Base-by-base conservation (phyloP, 2,113 vertebrate genomes). In the Okapia johnstoni region DNA sequence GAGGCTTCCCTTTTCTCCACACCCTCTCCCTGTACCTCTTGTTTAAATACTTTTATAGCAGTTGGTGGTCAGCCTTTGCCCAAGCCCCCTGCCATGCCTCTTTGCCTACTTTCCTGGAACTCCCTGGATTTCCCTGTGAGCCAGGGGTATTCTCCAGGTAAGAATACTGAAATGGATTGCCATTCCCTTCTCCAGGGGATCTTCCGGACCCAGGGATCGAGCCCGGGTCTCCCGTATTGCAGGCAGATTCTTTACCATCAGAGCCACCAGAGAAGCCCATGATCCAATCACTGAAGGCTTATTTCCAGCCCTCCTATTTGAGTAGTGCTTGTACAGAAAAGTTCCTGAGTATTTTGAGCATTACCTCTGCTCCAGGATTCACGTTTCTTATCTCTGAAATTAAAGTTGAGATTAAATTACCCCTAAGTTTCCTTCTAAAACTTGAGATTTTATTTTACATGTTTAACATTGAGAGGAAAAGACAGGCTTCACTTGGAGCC, bases 391-490 rank as follows among this genome's bases (percentile, higher is more conserved):
- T 30, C 46, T 73, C 40, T 83, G 73, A 94, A 93, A 93, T 88
- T 50, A 85, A 95, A 48, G 6, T 19, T 94, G 66, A 80, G 48
- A 23, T 76, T 54, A 54, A 54, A 81, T 30, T 33, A 79, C 23
- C 50, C 77, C 10, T 55, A 80, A 52, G 9, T 4, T 93, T 70
- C 58, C n/a, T 60, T 95, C 63, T n/a, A 46, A 84, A 88, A 88
- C 26, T 36, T 60, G 90, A 92, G 43, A 28, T 81, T 95, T 93
- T 79, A 79, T 87, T 89, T 93, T 48, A 43, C 23, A 14, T 19
- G 0, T 80, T 89, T 86, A 93, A 58, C 63, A 85, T 40, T 89
- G 60, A 97, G 90, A 84, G 54, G 28, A 50, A 85, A 96, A 90
- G 63, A 26, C 30, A 90, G 36, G n/a, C n/a, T 87, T 92, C 60